phyloP scores from a whole-genome alignment of 2,888 invertebrate species.

The Lacanobia oleracea region DNA sequence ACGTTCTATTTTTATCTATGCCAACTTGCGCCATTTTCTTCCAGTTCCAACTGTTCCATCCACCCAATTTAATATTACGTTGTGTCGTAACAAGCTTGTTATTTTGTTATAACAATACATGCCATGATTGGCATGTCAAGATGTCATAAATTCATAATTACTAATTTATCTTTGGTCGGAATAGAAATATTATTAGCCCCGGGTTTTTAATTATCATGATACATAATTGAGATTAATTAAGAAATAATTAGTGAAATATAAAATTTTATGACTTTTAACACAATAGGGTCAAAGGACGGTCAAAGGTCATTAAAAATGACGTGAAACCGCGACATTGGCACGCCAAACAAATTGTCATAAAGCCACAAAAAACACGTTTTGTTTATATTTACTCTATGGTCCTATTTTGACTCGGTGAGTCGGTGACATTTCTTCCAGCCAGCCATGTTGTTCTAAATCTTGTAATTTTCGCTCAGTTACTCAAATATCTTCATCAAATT shows the following conservation, averaged over 20 bases:
- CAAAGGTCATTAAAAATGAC: constrained; percentile 37
- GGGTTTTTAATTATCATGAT: too few relatives aligned
- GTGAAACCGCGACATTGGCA: not conserved
- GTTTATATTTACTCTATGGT: constrained; percentile 53
- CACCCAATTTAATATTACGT: too few relatives aligned
- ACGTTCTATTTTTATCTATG: too few relatives aligned
- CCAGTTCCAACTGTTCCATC: too few relatives aligned
- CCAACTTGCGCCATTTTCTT: too few relatives aligned
- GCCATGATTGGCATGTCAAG: not conserved
- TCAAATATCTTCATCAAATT: not conserved
- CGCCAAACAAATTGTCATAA: constrained; percentile 43
- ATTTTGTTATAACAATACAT: too few relatives aligned
- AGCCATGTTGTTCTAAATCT: constrained; percentile 59
- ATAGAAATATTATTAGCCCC: not conserved
- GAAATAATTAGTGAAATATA: not conserved
- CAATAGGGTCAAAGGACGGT: not conserved
- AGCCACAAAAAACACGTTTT: constrained; percentile 14
- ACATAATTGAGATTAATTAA: not conserved
- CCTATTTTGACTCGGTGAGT: constrained; percentile 30
- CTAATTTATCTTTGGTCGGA: not conserved
- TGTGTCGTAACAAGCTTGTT: too few relatives aligned
- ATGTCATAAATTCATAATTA: not conserved
- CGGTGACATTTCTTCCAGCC: constrained; percentile 51
- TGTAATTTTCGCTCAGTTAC: constrained; percentile 17
- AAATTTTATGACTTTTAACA: constrained; percentile 22